Percentiles rank a stretch among this genome's conserved stretches.
phyloP scores from a whole-genome alignment of 1,140 invertebrate species.

The Coptotermes formosanus region DNA sequence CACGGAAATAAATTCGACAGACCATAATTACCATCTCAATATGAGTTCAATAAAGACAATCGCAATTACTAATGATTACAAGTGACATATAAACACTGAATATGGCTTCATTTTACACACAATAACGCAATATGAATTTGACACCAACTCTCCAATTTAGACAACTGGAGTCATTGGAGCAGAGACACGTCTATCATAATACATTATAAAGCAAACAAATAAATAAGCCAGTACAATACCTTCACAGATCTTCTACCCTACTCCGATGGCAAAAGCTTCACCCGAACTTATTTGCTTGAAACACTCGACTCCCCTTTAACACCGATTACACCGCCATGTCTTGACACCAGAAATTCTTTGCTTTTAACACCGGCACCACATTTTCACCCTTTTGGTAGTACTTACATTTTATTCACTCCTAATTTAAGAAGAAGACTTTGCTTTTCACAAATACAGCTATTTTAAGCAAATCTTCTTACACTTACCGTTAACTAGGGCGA shows the following conservation, averaged over 20 bases:
- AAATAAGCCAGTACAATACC: not conserved
- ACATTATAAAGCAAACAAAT: not conserved
- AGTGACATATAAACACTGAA: not conserved
- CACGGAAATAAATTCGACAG: not conserved
- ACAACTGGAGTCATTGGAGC: not conserved
- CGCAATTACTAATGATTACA: not conserved
- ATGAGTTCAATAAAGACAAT: not conserved
- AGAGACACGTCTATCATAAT: not conserved
- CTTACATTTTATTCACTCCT: not conserved
- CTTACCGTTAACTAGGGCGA: conserved; percentile 17
- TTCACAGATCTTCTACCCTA: not conserved
- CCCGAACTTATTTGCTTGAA: conserved; percentile 1
- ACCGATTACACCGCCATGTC: conserved; percentile 13
- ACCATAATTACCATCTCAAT: not conserved
- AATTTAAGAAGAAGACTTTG: not conserved
- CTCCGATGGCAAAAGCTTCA: not conserved
- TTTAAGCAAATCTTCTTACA: not conserved
- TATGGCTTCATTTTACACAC: not conserved
- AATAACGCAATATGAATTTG: not conserved
- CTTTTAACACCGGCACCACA: not conserved
- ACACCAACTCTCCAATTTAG: not conserved
- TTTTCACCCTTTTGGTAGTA: not conserved
- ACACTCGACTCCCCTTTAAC: not conserved
- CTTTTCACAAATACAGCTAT: not conserved
- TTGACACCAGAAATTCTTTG: not conserved